Evolutionary conservation across 2,797 vertebrate genomes (phyloP), one percentile per base, ranked within the genome.

Genomic region (Pseudotriccus pelzelni): DNA sequence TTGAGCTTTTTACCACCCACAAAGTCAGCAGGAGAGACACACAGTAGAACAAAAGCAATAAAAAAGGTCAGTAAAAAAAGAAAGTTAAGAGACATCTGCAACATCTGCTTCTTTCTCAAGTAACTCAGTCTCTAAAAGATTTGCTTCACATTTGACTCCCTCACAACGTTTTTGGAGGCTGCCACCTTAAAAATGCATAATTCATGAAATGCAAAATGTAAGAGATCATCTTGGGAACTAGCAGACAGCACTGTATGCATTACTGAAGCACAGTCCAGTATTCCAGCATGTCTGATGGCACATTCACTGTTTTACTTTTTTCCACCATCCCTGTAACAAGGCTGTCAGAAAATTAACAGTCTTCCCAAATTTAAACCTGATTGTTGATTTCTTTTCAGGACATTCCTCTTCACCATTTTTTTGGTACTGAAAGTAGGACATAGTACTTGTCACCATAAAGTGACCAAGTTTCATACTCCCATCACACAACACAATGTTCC

Each of bases 171-270:
- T 92, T n/a, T 53, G 24, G 43, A 92, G 46, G 44, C 36, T 87
- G 41, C 10, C 60, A 83, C 41, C 75, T 55, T 83, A 66, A 75
- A 62, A 56, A 58, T 0, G 0, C 0, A 0, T 50, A n/a, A 41
- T 19, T 63, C 52, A 52, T 32, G 21, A 80, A 85, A 89, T 14
- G 44, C 21, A 63, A 59, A 83, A 60, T 12, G 7, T 36, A 67
- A 56, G 25, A 24, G 36, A 39, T 36, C 37, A 83, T 37, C 60
- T 23, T 70, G 44, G 56, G 64, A 94, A n/a, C 32, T 10, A 55
- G 44, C 63, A 55, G 22, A 59, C 59, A 66, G 32, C 50, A 53
- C 47, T 46, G 21, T 12, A 43, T 0, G 2, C 30, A 36, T 49
- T 7, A 14, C 36, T 46, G 41, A 50, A 81, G 66, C 36, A 85